These are phyloP conservation scores for Darevskia mixta DNA, from an alignment of 2,797 vertebrate species.

Conservation along the genomic window DNA sequence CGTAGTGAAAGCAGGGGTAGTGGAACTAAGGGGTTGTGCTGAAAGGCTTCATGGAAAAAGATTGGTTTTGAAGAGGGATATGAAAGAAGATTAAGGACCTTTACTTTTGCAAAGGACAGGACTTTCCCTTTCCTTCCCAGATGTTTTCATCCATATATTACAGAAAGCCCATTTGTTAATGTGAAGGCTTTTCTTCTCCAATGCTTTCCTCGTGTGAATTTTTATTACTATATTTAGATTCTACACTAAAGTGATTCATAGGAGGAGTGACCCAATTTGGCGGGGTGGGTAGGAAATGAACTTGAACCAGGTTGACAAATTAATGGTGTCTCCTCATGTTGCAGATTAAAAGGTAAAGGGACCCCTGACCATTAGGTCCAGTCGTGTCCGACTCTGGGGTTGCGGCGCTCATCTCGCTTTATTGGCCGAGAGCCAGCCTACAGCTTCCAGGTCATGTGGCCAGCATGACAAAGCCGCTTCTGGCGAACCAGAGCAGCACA, in stretches of 20 bases:
- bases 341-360: background rate
- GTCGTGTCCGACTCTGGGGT: no score
- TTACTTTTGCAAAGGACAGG: conserved; percentile 11
- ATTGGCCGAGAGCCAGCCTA: no score
- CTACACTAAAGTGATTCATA: background rate
- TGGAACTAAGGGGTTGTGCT: background rate
- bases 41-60: background rate
- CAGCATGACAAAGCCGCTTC: no score
- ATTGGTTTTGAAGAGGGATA: background rate
- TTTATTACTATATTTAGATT: background rate
- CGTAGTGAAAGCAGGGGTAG: no score
- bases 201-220: background rate
- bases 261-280: background rate
- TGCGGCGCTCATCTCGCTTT: no score
- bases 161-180: background rate
- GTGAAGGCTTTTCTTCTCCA: background rate
- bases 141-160: background rate
- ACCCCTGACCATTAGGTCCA: no score
- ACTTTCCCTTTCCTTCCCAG: background rate
- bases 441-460: no score
- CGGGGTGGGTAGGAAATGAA: background rate
- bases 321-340: background rate
- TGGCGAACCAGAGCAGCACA: no score
- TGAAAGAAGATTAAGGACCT: conserved; percentile 1
- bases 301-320: background rate